Percentiles rank a stretch among this genome's conserved stretches.
Evolutionary conservation across 1,140 invertebrate species (phyloP).

Genomic region (Drosophila melanogaster): Release_6_plus_ISO1_MT NT_033777.3:27505001-27505500

Average conservation of each 20-base stretch:
- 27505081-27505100: slow-evolving; percentile 24
- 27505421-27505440: slow-evolving; percentile 74
- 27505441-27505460: slow-evolving; percentile 83
- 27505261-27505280: slow-evolving; percentile 35
- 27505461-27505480: slow-evolving; percentile 34
- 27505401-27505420: slow-evolving; percentile 73
- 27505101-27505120: slow-evolving; percentile 46
- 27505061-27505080: slow-evolving; percentile 46
- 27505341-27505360: slow-evolving; percentile 29
- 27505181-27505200: slow-evolving; percentile 38
- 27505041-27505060: slow-evolving; percentile 11
- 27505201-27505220: slow-evolving; percentile 14
- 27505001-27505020: slow-evolving; percentile 6
- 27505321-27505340: slow-evolving; percentile 77
- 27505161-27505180: slow-evolving; percentile 41
- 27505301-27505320: slow-evolving; percentile 42
- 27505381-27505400: slow-evolving; percentile 34
- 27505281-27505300: slow-evolving; percentile 16
- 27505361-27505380: slow-evolving; percentile 13
- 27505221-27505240: slow-evolving; percentile 12
- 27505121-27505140: slow-evolving; percentile 5
- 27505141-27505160: background rate
- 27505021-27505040: slow-evolving; percentile 7
- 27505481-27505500: slow-evolving; percentile 64
- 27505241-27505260: slow-evolving; percentile 20